Conservation (phyloP, 23 tunicate genomes). For the Halocynthia aurantium region DNA sequence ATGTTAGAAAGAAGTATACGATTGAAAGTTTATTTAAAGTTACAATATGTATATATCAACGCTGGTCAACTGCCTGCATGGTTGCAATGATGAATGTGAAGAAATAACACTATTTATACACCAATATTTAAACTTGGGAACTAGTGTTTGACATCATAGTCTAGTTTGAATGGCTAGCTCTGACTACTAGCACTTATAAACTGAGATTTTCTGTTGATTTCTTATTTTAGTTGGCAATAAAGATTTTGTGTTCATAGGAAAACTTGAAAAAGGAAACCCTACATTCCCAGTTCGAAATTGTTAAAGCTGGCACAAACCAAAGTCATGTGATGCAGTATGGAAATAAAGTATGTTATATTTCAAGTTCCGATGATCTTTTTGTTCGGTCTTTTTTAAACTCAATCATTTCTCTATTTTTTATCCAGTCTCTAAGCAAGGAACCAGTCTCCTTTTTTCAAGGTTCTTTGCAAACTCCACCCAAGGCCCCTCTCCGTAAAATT, state of each 20-base stretch:
- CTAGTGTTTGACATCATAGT: no score
- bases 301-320: constrained; percentile 55
- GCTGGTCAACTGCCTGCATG: no score
- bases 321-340: constrained; percentile 86
- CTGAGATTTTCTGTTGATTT: no score
- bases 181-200: no score
- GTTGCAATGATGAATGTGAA: no score
- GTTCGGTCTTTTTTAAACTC: not conserved
- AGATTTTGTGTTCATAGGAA: constrained; percentile 34
- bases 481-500: constrained; percentile 36
- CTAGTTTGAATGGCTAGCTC: no score
- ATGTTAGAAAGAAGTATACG: no score
- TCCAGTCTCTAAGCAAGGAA: constrained; percentile 47
- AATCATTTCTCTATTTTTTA: constrained; percentile 5
- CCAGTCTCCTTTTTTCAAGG: constrained; percentile 71
- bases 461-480: constrained; percentile 13
- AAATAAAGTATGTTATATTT: constrained; percentile 30
- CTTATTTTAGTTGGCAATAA: no score
- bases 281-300: constrained; percentile 52
- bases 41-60: no score
- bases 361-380: not conserved
- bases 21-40: no score
- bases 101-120: no score
- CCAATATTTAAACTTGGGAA: no score
- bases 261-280: constrained; percentile 49